Evolutionary conservation across 2,888 invertebrate species (phyloP).

Genomic region (Allacma fusca): DNA sequence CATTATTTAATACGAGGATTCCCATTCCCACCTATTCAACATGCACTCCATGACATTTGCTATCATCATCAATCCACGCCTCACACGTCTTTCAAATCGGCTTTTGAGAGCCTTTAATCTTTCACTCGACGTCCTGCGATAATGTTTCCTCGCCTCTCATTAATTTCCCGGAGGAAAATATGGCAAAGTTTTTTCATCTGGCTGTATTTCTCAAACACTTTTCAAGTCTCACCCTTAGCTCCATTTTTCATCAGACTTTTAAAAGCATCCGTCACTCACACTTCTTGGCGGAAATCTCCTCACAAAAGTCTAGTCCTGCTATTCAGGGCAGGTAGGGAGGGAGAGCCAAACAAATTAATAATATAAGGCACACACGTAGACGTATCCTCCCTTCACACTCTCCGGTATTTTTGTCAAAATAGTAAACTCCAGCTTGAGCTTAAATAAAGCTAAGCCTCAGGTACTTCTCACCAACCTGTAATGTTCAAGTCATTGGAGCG

Average conservation of each 20-base stretch:
- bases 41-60: slow-evolving; percentile 45
- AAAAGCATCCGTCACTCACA: slow-evolving; percentile 45
- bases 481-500: too few species aligned
- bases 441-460: neutral
- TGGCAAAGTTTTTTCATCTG: slow-evolving; percentile 41
- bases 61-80: slow-evolving; percentile 47
- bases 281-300: slow-evolving; percentile 39
- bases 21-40: slow-evolving; percentile 44
- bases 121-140: slow-evolving; percentile 44
- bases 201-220: slow-evolving; percentile 37
- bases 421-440: too few species aligned
- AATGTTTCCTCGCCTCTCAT: slow-evolving; percentile 46
- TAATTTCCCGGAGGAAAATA: slow-evolving; percentile 44
- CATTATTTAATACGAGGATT: slow-evolving; percentile 36
- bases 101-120: slow-evolving; percentile 45
- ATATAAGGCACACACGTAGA: slow-evolving; percentile 22
- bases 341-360: slow-evolving; percentile 40
- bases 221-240: slow-evolving; percentile 41
- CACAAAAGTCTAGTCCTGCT: slow-evolving; percentile 27
- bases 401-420: too few species aligned
- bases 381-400: neutral
- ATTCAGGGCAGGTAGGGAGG: slow-evolving; percentile 29
- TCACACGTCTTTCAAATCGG: slow-evolving; percentile 45
- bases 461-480: neutral
- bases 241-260: slow-evolving; percentile 45